Evolutionary conservation across 2,113 vertebrate species (phyloP).

Genomic region (Pelvicachromis taeniatus): DNA sequence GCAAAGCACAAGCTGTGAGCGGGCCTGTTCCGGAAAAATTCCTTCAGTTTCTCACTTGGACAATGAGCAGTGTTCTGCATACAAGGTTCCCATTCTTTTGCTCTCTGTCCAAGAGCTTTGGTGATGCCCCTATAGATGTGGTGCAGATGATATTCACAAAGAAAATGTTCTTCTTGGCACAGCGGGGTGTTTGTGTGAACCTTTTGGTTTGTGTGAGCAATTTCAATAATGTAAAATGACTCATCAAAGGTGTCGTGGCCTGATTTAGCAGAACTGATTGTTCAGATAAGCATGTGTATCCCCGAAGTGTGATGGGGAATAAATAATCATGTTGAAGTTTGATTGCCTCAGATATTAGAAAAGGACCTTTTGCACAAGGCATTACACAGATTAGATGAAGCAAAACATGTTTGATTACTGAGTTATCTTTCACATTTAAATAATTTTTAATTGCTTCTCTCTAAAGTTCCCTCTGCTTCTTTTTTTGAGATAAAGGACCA

Average conservation of each 20-base stretch:
- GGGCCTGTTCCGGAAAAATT: slow-evolving; percentile 64
- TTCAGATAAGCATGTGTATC: slow-evolving; percentile 21
- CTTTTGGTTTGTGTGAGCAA: slow-evolving; percentile 2
- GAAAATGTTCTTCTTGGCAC: slow-evolving; percentile 57
- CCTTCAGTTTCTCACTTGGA: slow-evolving; percentile 48
- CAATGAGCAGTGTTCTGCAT: slow-evolving; percentile 57
- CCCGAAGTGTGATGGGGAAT: slow-evolving; percentile 28
- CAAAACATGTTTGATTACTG: background rate
- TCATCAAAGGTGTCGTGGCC: slow-evolving; percentile 38
- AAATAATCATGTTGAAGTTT: background rate
- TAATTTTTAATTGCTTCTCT: background rate
- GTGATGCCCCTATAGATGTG: slow-evolving; percentile 2
- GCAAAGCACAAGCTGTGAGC: slow-evolving; percentile 71
- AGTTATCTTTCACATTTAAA: background rate
- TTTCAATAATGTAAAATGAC: slow-evolving; percentile 31
- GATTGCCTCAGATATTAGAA: slow-evolving; percentile 6
- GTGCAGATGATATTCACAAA: slow-evolving; percentile 40
- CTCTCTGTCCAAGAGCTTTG: background rate
- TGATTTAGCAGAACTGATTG: slow-evolving; percentile 38
- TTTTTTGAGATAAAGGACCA: background rate
- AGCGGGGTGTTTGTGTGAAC: background rate
- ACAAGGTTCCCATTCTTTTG: slow-evolving; percentile 53
- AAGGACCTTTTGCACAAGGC: background rate
- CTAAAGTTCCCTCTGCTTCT: background rate
- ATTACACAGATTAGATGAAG: background rate